Evolutionary conservation across 2,797 vertebrate genomes (phyloP).

Genomic region (Psittacula derbiana): DNA sequence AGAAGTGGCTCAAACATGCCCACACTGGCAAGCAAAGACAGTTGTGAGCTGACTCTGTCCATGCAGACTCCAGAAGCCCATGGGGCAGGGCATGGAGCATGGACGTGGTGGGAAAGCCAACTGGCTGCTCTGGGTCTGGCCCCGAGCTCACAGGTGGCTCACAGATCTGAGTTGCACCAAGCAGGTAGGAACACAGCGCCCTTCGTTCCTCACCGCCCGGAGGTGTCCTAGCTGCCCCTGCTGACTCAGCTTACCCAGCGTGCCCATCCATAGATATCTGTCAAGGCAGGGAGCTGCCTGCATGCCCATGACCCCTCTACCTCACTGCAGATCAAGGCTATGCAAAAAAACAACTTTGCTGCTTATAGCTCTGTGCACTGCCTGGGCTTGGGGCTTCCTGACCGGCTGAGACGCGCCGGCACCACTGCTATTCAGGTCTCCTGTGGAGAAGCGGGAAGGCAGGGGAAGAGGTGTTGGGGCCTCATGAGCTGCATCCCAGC

Average conservation of each 20-base stretch:
- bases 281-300: not conserved
- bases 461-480: not conserved
- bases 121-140: accelerated
- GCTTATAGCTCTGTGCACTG: not conserved
- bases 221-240: accelerated
- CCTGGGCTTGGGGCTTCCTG: accelerated
- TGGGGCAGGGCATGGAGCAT: not conserved
- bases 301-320: not conserved
- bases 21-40: not conserved
- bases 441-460: not conserved
- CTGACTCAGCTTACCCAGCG: not conserved
- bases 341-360: not conserved
- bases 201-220: accelerated
- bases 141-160: accelerated
- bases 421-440: not conserved
- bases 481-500: not conserved
- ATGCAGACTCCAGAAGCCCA: not conserved
- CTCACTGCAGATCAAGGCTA: not conserved
- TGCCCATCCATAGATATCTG: not conserved
- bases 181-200: not conserved
- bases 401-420: accelerated
- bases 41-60: not conserved
- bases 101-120: not conserved
- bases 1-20: not conserved
- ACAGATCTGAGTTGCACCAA: not conserved